Percentiles rank a stretch among this genome's conserved stretches.
Evolutionary conservation across 2,888 invertebrate species (phyloP).

Genomic region (Archips crataeganus): DNA sequence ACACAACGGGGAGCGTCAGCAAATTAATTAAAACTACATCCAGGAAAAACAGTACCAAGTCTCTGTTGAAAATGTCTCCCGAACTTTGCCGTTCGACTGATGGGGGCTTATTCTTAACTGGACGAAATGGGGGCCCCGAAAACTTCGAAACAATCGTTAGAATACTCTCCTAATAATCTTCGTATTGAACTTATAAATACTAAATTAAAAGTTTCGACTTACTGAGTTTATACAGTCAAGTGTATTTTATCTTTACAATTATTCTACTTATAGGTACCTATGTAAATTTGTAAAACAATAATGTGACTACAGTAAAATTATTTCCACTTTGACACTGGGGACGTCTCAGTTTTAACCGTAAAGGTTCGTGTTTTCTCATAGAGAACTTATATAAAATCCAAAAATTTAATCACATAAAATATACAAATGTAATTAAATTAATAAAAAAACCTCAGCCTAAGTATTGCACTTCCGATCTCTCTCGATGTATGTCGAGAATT

Average conservation of each 20-base stretch:
- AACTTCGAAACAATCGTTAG: conserved; percentile 2
- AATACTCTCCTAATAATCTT: conserved; percentile 3
- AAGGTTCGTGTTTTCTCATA: no score
- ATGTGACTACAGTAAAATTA: no score
- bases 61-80: conserved; percentile 27
- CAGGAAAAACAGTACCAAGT: conserved; percentile 29
- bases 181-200: conserved; percentile 1
- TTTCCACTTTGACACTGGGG: no score
- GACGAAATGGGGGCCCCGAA: background rate
- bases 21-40: conserved; percentile 40
- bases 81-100: conserved; percentile 26
- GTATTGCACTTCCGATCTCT: no score
- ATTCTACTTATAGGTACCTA: no score
- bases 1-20: conserved; percentile 1
- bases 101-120: conserved; percentile 6
- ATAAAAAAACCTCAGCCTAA: no score
- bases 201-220: conserved; percentile 1
- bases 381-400: no score
- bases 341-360: no score
- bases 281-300: no score
- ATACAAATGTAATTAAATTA: no score
- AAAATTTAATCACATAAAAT: no score
- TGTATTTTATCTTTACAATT: background rate
- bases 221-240: background rate
- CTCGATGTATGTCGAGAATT: no score